Evolutionary conservation across 92 coral and sea anemone species (phyloP), one percentile per base, ranked within the genome.

Genomic region (Palythoa grandis): DNA sequence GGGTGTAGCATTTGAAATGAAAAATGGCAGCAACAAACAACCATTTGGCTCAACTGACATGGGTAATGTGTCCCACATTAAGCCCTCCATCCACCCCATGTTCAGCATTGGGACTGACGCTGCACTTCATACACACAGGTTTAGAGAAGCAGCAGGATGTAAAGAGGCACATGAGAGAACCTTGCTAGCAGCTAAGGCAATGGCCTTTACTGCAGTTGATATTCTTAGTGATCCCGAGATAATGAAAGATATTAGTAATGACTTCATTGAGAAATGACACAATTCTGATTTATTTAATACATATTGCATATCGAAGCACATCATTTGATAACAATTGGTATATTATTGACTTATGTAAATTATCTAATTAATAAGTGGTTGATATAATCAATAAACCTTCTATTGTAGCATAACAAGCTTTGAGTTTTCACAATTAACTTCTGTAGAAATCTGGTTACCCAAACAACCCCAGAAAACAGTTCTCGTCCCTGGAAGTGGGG

Each of bases 1-100:
- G 19, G 99, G 98, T 29, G 91, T 93, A 47, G 75, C 77, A 70
- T 96, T 91, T 84, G 67, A 84, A 40, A 86, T 68, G 75, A 83
- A 78, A 72, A 74, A 79, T 12, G 89, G 78, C 40, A 79, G 86
- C 39, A 83, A 89, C 58, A 89, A 72, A 40, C 56, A 69, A 43
- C 84, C 83, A 47, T 87, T 89, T 57, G 88, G 88, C 35, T 89
- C 92, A 40, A 89, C 92, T 10, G 92, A 89, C 79, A 89, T 89
- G 92, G 92, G 86, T 40, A 89, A 89, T 61, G 92, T 89, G 53
- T 89, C 92, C 0, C 70, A 70, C 11, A 52, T 89, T 7, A 89
- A 89, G 23, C 92, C 92, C 14, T 78, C 92, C 5, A 89, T 89
- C 70, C 92, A 89, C 52, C 92, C 92, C 13, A 63, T 79, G 83